Percentiles rank a stretch among this genome's conserved stretches.
phyloP scores from a whole-genome alignment of 2,797 vertebrate species.

The Chelidonichthys spinosus region DNA sequence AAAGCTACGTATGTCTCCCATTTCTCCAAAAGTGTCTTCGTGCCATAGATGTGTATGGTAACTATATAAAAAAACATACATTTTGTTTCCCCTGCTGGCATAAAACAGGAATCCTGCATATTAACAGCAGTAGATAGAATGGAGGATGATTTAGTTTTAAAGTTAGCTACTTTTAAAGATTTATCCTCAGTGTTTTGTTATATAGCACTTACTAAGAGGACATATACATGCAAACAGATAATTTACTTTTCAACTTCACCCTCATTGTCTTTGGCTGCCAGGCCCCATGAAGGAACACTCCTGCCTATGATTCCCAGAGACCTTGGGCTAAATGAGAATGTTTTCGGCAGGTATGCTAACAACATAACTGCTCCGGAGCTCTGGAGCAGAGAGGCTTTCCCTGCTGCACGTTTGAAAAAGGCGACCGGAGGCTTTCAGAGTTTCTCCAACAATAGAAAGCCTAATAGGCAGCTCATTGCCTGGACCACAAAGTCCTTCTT shows the following conservation, averaged over 20 bases:
- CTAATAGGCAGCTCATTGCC: conserved; percentile 63
- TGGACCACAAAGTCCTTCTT: conserved; percentile 57
- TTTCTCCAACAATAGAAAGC: conserved; percentile 62
- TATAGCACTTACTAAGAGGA: conserved; percentile 1
- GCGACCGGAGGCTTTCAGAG: conserved; percentile 64
- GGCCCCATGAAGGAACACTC: conserved; percentile 13
- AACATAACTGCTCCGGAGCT: conserved; percentile 68
- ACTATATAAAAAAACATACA: background rate
- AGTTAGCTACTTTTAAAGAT: background rate
- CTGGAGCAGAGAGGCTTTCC: conserved; percentile 60
- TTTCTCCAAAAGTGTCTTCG: conserved; percentile 35
- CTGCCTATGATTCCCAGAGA: conserved; percentile 35
- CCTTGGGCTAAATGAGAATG: conserved; percentile 42
- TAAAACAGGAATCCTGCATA: conserved; percentile 1
- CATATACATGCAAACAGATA: conserved; percentile 18
- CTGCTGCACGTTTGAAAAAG: conserved; percentile 57
- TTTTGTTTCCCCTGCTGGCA: background rate
- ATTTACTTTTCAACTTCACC: conserved; percentile 8
- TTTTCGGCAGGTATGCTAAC: conserved; percentile 71
- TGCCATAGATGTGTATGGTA: conserved; percentile 13
- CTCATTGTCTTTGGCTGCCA: conserved; percentile 20
- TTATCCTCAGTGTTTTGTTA: background rate
- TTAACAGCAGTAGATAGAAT: background rate
- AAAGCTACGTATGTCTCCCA: conserved; percentile 30
- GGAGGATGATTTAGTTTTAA: background rate